A percentile compares a stretch with the other conserved stretches of the same genome.
These are phyloP conservation scores for Melanerpes aurifrons DNA, from an alignment of 2,113 vertebrate genomes.

Conservation along the genomic window DNA sequence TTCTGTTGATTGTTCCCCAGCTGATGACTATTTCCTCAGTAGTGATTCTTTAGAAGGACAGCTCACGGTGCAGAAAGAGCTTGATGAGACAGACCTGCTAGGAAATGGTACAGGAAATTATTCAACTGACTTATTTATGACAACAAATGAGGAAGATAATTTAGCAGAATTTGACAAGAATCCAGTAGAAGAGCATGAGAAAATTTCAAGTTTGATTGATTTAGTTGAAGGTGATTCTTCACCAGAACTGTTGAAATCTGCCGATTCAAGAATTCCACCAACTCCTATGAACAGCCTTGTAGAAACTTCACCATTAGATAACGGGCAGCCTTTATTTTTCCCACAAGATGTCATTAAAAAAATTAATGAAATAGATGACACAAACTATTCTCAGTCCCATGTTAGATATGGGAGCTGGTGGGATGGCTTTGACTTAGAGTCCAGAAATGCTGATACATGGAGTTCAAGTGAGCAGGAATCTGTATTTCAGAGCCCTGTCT, in stretches of 20 bases:
- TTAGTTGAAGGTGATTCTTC: conserved; percentile 70
- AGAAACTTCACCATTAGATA: conserved; percentile 83
- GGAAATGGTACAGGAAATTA: conserved; percentile 71
- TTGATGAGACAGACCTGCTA: conserved; percentile 41
- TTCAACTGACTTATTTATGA: conserved; percentile 66
- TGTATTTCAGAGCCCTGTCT: conserved; percentile 77
- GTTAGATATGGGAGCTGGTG: conserved; percentile 82
- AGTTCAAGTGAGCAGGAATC: conserved; percentile 78
- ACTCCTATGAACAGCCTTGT: conserved; percentile 90
- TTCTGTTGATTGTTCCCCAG: conserved; percentile 79
- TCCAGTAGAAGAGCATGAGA: conserved; percentile 55
- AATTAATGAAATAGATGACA: conserved; percentile 76
- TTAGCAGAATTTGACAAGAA: conserved; percentile 80
- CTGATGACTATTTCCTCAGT: conserved; percentile 78
- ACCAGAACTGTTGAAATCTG: conserved; percentile 64
- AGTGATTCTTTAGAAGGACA: conserved; percentile 76
- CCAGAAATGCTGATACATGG: conserved; percentile 77
- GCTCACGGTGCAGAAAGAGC: conserved; percentile 61
- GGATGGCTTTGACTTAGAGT: conserved; percentile 85
- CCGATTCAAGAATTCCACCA: conserved; percentile 82
- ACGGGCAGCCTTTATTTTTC: conserved; percentile 81
- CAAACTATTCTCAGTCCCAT: conserved; percentile 76
- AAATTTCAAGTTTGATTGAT: conserved; percentile 55
- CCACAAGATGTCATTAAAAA: conserved; percentile 84
- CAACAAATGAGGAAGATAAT: conserved; percentile 75